phyloP scores from a whole-genome alignment of 2,888 invertebrate species.

The Nowickia ferox region DNA sequence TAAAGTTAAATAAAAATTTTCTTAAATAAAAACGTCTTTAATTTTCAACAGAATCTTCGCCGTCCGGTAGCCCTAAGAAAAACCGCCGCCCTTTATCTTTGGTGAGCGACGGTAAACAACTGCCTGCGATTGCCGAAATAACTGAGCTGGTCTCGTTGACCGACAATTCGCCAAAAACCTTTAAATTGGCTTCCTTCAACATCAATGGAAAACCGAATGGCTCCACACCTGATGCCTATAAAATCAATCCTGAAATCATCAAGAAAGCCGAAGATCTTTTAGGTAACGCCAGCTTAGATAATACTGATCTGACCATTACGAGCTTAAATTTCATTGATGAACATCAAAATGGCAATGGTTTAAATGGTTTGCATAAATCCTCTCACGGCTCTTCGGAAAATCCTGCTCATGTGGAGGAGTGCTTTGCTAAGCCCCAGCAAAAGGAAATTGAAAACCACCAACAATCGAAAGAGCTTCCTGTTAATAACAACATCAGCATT shows the following conservation, averaged over 20 bases:
- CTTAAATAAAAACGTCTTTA: not conserved
- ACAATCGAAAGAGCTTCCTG: constrained; percentile 67
- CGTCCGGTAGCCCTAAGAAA: constrained; percentile 85
- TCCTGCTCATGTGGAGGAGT: constrained; percentile 74
- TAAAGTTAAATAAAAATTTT: not conserved
- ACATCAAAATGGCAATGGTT: constrained; percentile 78
- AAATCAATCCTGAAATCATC: constrained; percentile 83
- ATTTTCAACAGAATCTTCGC: constrained; percentile 84
- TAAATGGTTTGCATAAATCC: constrained; percentile 56
- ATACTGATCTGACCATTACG: constrained; percentile 84
- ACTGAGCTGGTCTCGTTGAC: constrained; percentile 88
- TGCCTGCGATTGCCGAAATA: constrained; percentile 88
- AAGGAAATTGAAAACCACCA: constrained; percentile 47
- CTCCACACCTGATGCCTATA: constrained; percentile 78
- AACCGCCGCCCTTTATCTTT: constrained; percentile 86
- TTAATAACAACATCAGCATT: constrained; percentile 63
- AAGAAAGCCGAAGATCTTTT: constrained; percentile 83
- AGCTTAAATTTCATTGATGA: constrained; percentile 87
- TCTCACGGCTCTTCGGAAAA: not conserved
- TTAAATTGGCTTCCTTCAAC: constrained; percentile 79
- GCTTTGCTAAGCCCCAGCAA: constrained; percentile 73
- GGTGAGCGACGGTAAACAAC: constrained; percentile 86
- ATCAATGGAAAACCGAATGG: constrained; percentile 58
- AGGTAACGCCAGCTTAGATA: constrained; percentile 83
- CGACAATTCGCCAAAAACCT: constrained; percentile 83